phyloP scores from a whole-genome alignment of 1,140 invertebrate genomes.

The Meloidogyne floridensis region DNA sequence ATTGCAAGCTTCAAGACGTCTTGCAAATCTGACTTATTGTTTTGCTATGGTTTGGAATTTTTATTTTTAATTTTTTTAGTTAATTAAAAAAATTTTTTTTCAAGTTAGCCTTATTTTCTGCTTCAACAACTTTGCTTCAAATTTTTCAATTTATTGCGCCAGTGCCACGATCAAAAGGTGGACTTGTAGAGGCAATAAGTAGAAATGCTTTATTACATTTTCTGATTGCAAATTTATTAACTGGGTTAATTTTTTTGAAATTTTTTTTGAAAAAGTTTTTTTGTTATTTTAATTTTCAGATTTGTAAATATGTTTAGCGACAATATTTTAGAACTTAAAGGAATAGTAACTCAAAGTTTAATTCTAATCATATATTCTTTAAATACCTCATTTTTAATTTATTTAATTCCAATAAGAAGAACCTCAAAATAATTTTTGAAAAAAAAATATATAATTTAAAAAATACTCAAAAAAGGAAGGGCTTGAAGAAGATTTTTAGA shows the following conservation, averaged over 20 bases:
- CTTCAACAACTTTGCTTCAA: conserved; percentile 23
- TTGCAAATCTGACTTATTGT: conserved; percentile 38
- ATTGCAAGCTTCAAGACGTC: conserved; percentile 31
- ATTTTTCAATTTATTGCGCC: conserved; percentile 19
- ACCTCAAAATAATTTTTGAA: background rate
- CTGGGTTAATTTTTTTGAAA: conserved; percentile 22
- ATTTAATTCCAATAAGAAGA: background rate
- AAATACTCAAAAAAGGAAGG: background rate
- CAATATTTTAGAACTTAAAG: conserved; percentile 21
- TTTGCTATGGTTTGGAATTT: conserved; percentile 40
- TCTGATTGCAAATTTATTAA: conserved; percentile 48
- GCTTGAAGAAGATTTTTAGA: too few species aligned
- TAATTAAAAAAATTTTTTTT: background rate
- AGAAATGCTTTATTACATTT: conserved; percentile 44
- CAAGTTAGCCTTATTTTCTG: conserved; percentile 23
- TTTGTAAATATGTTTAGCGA: conserved; percentile 22
- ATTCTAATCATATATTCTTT: conserved; percentile 13
- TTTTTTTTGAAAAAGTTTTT: conserved; percentile 11
- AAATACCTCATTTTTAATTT: conserved; percentile 24
- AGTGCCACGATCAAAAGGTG: background rate
- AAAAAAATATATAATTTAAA: background rate
- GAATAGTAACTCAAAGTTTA: background rate
- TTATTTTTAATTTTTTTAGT: background rate
- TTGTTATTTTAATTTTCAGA: background rate
- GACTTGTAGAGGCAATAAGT: conserved; percentile 41